These are phyloP conservation scores for Apamea anceps DNA, from an alignment of 2,888 invertebrate genomes.

Conservation along the genomic window DNA sequence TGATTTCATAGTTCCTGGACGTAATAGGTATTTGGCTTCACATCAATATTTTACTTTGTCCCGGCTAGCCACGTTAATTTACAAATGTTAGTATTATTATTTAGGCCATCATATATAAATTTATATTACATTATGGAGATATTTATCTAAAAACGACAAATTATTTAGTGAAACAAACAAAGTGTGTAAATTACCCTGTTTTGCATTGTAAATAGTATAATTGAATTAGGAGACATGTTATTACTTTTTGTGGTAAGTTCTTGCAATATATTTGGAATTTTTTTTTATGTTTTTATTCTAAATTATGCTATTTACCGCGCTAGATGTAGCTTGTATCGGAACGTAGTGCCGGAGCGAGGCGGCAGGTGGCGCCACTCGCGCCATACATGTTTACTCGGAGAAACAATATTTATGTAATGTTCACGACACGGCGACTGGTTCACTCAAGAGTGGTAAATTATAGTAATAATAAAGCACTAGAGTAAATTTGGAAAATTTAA, in stretches of 20 bases:
- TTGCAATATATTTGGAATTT: constrained; percentile 81
- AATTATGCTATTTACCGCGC: constrained; percentile 78
- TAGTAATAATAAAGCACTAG: constrained; percentile 75
- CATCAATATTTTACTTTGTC: constrained; percentile 67
- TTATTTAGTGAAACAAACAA: constrained; percentile 84
- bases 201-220: constrained; percentile 89
- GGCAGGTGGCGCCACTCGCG: constrained; percentile 42
- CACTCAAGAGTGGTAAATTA: constrained; percentile 72
- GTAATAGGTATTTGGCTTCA: constrained; percentile 63
- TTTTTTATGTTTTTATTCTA: constrained; percentile 69
- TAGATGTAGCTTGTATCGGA: constrained; percentile 74
- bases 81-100: constrained; percentile 85
- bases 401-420: constrained; percentile 66
- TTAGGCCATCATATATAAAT: constrained; percentile 87
- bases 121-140: constrained; percentile 84
- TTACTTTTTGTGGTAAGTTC: constrained; percentile 85
- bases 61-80: constrained; percentile 69
- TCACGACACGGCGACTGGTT: constrained; percentile 78
- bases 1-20: constrained; percentile 69
- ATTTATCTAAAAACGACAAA: constrained; percentile 88
- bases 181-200: constrained; percentile 85
- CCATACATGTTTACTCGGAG: constrained; percentile 69
- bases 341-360: constrained; percentile 36
- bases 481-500: constrained; percentile 68
- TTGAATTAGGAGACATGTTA: constrained; percentile 78